Conservation (phyloP, 37 sponge, comb jelly and placozoan species). For the Cladorhizidae sp. region DNA sequence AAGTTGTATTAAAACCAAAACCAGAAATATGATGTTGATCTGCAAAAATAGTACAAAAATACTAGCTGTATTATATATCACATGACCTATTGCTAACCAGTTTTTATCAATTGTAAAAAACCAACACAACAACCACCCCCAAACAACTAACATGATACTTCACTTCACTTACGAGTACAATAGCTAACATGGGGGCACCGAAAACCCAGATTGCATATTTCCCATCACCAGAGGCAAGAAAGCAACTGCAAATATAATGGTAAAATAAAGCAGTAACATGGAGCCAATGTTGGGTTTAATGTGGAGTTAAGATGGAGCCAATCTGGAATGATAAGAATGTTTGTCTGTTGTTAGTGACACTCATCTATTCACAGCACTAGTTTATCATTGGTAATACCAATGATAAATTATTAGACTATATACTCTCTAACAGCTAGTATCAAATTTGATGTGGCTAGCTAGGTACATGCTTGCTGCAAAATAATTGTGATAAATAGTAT, state of each 20-base stretch:
- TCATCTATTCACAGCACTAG: too few relatives aligned
- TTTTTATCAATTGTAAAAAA: not conserved
- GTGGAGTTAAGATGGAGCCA: too few relatives aligned
- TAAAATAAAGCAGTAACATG: too few relatives aligned
- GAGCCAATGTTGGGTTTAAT: too few relatives aligned
- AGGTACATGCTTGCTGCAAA: too few relatives aligned
- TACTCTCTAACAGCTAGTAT: too few relatives aligned
- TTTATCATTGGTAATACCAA: too few relatives aligned
- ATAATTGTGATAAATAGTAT: not conserved
- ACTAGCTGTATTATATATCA: not conserved
- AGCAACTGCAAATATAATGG: slow-evolving; percentile 26
- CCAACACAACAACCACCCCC: not conserved
- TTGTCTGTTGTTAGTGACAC: too few relatives aligned
- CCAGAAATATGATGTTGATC: slow-evolving; percentile 29
- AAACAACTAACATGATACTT: not conserved
- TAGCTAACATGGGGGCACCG: slow-evolving; percentile 43
- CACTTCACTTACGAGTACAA: slow-evolving; percentile 38
- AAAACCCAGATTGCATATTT: slow-evolving; percentile 37
- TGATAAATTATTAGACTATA: too few relatives aligned
- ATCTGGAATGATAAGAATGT: too few relatives aligned
- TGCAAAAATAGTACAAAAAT: not conserved
- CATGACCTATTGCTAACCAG: too few relatives aligned
- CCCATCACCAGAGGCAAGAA: slow-evolving; percentile 28
- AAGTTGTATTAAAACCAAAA: not conserved
- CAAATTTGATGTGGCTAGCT: too few relatives aligned